Percentiles rank a stretch among this genome's conserved stretches.
phyloP scores from a whole-genome alignment of 2,888 invertebrate genomes.

The Ophonus ardosiacus region DNA sequence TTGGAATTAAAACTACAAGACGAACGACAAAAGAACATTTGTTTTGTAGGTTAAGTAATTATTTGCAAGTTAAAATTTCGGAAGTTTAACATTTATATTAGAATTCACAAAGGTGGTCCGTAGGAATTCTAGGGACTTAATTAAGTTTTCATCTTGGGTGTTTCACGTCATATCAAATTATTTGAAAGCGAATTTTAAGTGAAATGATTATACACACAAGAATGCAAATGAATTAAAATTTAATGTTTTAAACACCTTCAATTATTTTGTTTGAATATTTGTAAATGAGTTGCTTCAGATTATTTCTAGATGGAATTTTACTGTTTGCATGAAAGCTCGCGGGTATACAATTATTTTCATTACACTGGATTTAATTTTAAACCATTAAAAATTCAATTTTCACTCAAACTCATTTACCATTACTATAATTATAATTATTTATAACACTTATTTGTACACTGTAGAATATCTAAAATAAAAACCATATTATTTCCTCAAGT shows the following conservation, averaged over 20 bases:
- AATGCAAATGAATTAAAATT: conserved; percentile 21
- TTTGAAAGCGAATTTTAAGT: conserved; percentile 35
- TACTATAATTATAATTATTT: conserved; percentile 26
- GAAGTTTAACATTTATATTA: conserved; percentile 50
- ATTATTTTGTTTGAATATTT: neutral
- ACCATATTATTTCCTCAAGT: too few relatives aligned
- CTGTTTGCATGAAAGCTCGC: too few relatives aligned
- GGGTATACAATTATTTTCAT: conserved; percentile 16
- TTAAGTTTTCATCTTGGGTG: conserved; percentile 44
- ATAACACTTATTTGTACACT: conserved; percentile 8
- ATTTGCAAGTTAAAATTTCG: neutral
- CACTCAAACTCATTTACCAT: conserved; percentile 27
- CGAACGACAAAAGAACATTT: conserved; percentile 23
- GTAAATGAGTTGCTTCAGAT: too few relatives aligned
- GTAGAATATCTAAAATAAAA: neutral
- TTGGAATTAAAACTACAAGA: conserved; percentile 24
- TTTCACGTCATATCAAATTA: conserved; percentile 37
- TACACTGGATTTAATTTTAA: conserved; percentile 22
- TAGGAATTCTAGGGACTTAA: conserved; percentile 16
- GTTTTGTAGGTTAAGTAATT: neutral
- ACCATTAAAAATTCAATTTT: conserved; percentile 33
- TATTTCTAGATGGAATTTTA: too few relatives aligned
- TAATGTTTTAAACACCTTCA: neutral
- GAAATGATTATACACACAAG: conserved; percentile 20
- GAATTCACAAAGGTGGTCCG: conserved; percentile 39